Conservation (phyloP, 1,140 invertebrate species). For the Arctopsyche grandis region DNA sequence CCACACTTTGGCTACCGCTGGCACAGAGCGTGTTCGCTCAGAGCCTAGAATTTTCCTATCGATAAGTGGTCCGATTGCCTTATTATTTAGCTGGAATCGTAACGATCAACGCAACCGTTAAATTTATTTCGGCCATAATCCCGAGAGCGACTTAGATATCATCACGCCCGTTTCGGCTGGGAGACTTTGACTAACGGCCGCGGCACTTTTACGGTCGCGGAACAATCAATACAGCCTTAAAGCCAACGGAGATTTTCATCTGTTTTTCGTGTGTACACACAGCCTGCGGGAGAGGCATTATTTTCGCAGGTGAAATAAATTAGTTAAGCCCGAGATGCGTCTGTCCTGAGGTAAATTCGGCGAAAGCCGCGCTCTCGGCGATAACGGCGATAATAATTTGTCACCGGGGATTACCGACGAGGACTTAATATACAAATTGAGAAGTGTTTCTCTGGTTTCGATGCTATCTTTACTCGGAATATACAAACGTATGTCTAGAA, state of each 20-base stretch:
- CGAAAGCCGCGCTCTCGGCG: background rate
- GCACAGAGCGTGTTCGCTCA: too few species aligned
- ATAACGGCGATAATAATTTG: constrained; percentile 31
- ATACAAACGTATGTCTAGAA: too few species aligned
- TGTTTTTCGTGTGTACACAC: constrained; percentile 3
- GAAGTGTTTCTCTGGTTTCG: background rate
- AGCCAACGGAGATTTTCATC: constrained; percentile 1
- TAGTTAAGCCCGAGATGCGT: constrained; percentile 10
- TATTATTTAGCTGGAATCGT: too few species aligned
- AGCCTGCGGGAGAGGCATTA: background rate
- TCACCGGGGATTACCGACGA: background rate
- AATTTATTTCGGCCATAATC: too few species aligned
- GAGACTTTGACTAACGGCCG: background rate
- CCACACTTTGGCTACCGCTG: too few species aligned
- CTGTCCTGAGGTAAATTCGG: background rate
- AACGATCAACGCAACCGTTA: too few species aligned
- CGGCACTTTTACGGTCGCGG: background rate
- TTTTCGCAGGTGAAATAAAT: constrained; percentile 31
- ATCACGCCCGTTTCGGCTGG: background rate
- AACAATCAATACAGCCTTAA: constrained; percentile 15
- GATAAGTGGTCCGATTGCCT: too few species aligned
- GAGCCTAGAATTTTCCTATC: too few species aligned
- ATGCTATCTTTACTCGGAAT: too few species aligned
- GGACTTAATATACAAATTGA: background rate
- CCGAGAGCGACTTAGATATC: background rate